These are phyloP conservation scores for Bujurquina vittata DNA, from an alignment of 2,113 vertebrate species.

Conservation along the genomic window DNA sequence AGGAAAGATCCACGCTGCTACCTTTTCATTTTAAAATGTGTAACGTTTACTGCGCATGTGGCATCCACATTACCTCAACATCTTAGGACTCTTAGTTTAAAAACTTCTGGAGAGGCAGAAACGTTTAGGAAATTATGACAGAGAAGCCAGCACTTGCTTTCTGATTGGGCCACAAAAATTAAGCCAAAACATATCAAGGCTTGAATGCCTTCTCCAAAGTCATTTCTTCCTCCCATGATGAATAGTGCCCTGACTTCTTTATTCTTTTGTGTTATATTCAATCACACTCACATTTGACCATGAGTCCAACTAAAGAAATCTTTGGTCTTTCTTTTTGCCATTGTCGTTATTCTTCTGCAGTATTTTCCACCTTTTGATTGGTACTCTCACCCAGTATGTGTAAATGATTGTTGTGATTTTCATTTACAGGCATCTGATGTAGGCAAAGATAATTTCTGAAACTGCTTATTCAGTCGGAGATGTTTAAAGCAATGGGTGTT, in stretches of 20 bases:
- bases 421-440: not conserved
- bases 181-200: not conserved
- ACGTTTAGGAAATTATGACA: not conserved
- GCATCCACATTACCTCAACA: not conserved
- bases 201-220: not conserved
- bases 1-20: not conserved
- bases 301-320: not conserved
- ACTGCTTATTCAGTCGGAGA: not conserved
- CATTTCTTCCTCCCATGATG: not conserved
- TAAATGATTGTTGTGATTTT: not conserved
- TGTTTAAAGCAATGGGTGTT: not conserved
- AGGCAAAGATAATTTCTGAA: not conserved
- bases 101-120: not conserved
- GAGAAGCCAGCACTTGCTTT: not conserved
- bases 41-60: not conserved
- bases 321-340: not conserved
- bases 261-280: not conserved
- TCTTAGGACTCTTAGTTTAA: not conserved
- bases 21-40: not conserved
- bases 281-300: not conserved
- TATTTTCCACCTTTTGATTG: not conserved
- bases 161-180: not conserved
- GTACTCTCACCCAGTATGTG: not conserved
- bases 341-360: not conserved
- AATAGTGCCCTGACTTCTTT: not conserved